Conservation (phyloP, 2,113 vertebrate genomes). For the Heterochromis multidens region DNA sequence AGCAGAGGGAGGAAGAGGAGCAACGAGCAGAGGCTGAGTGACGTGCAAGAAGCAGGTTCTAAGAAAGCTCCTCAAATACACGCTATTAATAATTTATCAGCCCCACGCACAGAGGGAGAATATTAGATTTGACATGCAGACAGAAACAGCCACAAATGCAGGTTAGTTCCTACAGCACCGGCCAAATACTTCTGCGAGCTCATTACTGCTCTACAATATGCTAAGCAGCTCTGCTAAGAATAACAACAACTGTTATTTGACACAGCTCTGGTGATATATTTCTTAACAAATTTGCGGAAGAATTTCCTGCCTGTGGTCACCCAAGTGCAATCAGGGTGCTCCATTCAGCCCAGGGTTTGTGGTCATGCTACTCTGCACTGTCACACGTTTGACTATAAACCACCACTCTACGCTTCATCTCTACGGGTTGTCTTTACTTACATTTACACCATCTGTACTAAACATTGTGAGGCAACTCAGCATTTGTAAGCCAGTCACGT, state of each 20-base stretch:
- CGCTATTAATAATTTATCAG: conserved; percentile 57
- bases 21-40: conserved; percentile 31
- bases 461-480: not conserved
- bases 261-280: not conserved
- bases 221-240: not conserved
- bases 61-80: conserved; percentile 73
- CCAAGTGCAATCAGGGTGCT: not conserved
- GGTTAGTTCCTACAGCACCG: conserved; percentile 20
- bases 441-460: not conserved
- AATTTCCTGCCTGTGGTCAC: not conserved
- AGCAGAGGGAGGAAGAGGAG: conserved; percentile 19
- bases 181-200: conserved; percentile 28
- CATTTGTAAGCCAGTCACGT: too few species aligned
- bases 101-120: conserved; percentile 44
- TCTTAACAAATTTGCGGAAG: not conserved
- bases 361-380: not conserved
- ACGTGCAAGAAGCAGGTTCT: conserved; percentile 49
- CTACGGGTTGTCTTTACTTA: not conserved
- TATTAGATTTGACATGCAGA: conserved; percentile 60
- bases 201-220: conserved; percentile 23
- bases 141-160: conserved; percentile 48
- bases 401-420: not conserved
- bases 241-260: conserved; percentile 6
- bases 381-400: not conserved
- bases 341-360: not conserved